A percentile compares a stretch with the other conserved stretches of the same genome.
These are phyloP conservation scores for Clarias batrachus DNA, from an alignment of 2,113 vertebrate species.

Conservation along the genomic window DNA sequence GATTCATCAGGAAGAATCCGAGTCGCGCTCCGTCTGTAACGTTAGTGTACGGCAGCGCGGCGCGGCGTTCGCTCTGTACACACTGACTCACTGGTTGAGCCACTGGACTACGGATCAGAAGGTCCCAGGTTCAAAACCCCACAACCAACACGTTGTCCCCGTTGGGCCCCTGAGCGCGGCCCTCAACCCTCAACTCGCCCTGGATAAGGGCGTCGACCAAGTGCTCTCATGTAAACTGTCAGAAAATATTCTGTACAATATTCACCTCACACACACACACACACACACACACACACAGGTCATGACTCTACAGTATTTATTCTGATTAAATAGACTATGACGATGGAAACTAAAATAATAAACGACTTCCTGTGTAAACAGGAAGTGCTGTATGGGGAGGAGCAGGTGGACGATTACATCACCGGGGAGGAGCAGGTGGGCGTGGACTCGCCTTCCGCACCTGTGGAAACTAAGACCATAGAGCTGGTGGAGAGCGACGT, in stretches of 20 bases:
- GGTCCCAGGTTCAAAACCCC: too few relatives aligned
- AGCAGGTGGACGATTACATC: constrained; percentile 92
- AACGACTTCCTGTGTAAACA: constrained; percentile 9
- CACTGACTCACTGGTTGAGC: neutral
- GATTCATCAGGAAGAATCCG: constrained; percentile 56
- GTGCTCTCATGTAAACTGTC: too few relatives aligned
- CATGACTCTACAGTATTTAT: neutral
- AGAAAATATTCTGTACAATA: neutral
- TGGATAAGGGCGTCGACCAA: too few relatives aligned
- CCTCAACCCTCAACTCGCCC: too few relatives aligned
- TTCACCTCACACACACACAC: neutral
- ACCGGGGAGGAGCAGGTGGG: constrained; percentile 90
- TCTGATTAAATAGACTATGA: neutral
- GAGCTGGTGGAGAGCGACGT: constrained; percentile 66
- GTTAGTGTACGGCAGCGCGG: too few relatives aligned
- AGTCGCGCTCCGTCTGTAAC: constrained; percentile 2
- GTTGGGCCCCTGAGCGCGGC: too few relatives aligned
- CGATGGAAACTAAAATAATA: neutral
- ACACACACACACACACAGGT: neutral
- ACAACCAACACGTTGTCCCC: too few relatives aligned
- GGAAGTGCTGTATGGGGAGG: constrained; percentile 79
- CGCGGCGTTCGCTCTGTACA: neutral
- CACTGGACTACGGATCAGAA: too few relatives aligned
- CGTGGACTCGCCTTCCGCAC: constrained; percentile 72
- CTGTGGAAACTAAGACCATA: constrained; percentile 55